phyloP scores from a whole-genome alignment of 2,888 invertebrate genomes.

The Colostygia pectinataria region DNA sequence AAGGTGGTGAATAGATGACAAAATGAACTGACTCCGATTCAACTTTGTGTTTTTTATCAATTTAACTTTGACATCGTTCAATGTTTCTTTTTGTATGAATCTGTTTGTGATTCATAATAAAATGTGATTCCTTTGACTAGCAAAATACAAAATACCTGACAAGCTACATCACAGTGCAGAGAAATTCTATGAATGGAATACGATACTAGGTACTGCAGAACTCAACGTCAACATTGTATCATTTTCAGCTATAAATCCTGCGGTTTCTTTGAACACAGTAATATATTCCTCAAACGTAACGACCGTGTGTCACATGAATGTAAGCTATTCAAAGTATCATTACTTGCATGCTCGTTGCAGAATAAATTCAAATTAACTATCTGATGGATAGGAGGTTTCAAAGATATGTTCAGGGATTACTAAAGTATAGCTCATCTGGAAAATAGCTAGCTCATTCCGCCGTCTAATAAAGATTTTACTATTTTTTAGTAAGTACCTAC shows the following conservation, averaged over 20 bases:
- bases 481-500: too few species aligned
- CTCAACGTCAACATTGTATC: slow-evolving; percentile 33
- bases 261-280: slow-evolving; percentile 32
- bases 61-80: too few species aligned
- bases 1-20: too few species aligned
- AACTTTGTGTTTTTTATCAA: too few species aligned
- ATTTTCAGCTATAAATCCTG: slow-evolving; percentile 32
- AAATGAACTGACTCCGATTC: too few species aligned
- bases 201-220: slow-evolving; percentile 23
- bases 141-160: slow-evolving; percentile 10
- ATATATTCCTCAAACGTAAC: slow-evolving; percentile 39
- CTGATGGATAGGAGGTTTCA: slow-evolving; percentile 51
- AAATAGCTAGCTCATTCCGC: neutral
- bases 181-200: slow-evolving; percentile 25
- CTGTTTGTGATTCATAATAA: neutral
- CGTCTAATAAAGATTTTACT: too few species aligned
- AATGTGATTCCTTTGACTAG: slow-evolving; percentile 1
- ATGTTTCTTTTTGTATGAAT: too few species aligned
- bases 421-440: neutral
- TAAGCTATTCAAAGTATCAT: slow-evolving; percentile 43
- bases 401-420: slow-evolving; percentile 31
- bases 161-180: slow-evolving; percentile 13
- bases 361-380: slow-evolving; percentile 71
- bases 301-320: slow-evolving; percentile 38
- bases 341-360: slow-evolving; percentile 48